Conservation (phyloP, 2,888 invertebrate species). For the Andricus curvator region DNA sequence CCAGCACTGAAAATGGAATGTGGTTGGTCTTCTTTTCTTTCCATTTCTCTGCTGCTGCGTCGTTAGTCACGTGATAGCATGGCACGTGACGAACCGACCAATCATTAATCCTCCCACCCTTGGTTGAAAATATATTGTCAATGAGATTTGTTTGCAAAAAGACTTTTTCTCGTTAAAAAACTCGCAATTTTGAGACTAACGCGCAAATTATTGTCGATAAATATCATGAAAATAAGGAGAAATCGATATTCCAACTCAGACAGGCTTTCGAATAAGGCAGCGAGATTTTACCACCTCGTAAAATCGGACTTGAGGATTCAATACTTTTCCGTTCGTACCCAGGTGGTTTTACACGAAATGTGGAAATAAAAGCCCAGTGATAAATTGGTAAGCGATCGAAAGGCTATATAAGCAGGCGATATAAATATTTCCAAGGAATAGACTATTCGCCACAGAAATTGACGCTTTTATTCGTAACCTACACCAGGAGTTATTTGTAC, state of each 20-base stretch:
- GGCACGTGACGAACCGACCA: conserved; percentile 67
- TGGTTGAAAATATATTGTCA: conserved; percentile 62
- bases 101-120: conserved; percentile 65
- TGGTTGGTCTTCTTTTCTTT: conserved; percentile 48
- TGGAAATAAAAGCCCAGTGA: conserved; percentile 51
- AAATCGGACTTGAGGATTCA: conserved; percentile 27
- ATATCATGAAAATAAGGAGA: background rate
- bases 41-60: conserved; percentile 48
- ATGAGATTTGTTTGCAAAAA: background rate
- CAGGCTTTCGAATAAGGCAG: background rate
- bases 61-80: conserved; percentile 67
- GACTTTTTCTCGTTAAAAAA: background rate
- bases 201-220: background rate
- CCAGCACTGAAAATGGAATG: conserved; percentile 6
- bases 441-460: conserved; percentile 24
- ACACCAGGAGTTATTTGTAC: background rate
- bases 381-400: conserved; percentile 57
- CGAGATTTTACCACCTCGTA: conserved; percentile 25
- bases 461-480: background rate
- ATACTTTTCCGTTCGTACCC: conserved; percentile 43
- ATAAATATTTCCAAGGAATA: conserved; percentile 30
- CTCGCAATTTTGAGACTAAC: background rate
- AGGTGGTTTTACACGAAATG: conserved; percentile 50
- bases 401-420: conserved; percentile 12
- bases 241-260: background rate